Evolutionary conservation across 1,140 invertebrate genomes (phyloP), one percentile per base, ranked within the genome.

Genomic region (Drosophila leontia): DNA sequence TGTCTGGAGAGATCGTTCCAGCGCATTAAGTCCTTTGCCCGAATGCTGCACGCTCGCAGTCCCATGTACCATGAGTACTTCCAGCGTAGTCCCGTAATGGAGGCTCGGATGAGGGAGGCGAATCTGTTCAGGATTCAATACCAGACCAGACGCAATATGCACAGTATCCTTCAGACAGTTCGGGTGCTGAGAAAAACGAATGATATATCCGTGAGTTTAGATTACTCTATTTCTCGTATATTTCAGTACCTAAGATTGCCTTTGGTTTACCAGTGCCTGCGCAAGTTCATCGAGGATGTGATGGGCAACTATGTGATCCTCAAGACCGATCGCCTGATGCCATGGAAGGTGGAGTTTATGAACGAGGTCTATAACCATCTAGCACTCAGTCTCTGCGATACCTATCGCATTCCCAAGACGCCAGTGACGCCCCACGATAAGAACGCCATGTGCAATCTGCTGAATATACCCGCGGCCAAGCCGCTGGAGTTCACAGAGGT

Each of bases 361-460:
- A 91, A 90, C 45, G 91, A 92, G 75, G 91, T 92, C 4, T 92
- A 92, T 55, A 92, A 92, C 42, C 76, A 80, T 8, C 32, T 92
- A 26, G 91, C 67, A 1, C 32, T 92, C 45, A 87, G 86, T 15
- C 48, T 91, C 35, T 77, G 80, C 17, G 82, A 90, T 9, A 23
- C 42, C 0, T 91, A 75, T n/a, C 56, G 37, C 4, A 44, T 82
- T 9, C 80, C 87, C 2, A 19, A 72, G 7, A 13, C 44, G 0
- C 53, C 58, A 44, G 62, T 91, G 13, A 76, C 78, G 32, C 80
- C 78, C 0, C 80, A 91, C 55, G 61, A 83, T 32, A 71, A 68
- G 39, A 45, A 65, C 8, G 59, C 77, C n/a, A 88, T 87, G 84
- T 87, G 84, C 50, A 53, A 17, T 3, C 48, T 92, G 26, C 63